Evolutionary conservation across 2,888 invertebrate species (phyloP), one percentile per base, ranked within the genome.

Genomic region (Eupeodes latifasciatus): DNA sequence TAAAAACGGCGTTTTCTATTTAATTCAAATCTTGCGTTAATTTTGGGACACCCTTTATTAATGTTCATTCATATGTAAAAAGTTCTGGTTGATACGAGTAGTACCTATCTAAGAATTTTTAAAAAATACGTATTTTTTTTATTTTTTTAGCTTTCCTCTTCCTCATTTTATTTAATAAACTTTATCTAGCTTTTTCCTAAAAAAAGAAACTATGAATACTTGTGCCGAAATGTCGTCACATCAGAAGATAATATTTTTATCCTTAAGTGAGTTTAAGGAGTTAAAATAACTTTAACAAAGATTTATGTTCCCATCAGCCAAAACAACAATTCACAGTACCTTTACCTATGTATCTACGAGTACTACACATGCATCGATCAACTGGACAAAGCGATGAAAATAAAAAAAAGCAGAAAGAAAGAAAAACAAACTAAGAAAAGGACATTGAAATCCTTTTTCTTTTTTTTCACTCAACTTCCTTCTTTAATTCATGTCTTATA

Each of bases 401-500:
- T 2, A 40, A 10, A 11, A 10, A 16, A 49, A 44, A 67, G 79
- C n/a, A 79, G 64, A 10, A 5, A 5, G 12, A 19, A 10, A 16
- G 40, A 44, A 67, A 84, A 75, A 72, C 6, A 9, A 9, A 64
- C 27, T 9, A 64, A 57, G 44, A 61, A 53, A 62, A 53, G 57
- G n/a, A 57, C 62, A 66, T 19, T 19, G 27, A 44, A 61, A 76
- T 76, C 72, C 80, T 75, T 40, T 40, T 40, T 40, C 40, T 40
- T 40, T 40, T 40, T 9, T 40, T 80, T 80, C 72, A 66, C 71
- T 80, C 61, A 51, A 74, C 66, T 87, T 77, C 80, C 77, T 27
- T 80, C 67, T 81, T 84, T 74, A 87, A 87, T 76, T 84, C 14
- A 66, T 77, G 57, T 27, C 59, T 67, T 62, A 81, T 74, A 85